Evolutionary conservation across 2,888 invertebrate genomes (phyloP).

Genomic region (Leucophenga maculata): DNA sequence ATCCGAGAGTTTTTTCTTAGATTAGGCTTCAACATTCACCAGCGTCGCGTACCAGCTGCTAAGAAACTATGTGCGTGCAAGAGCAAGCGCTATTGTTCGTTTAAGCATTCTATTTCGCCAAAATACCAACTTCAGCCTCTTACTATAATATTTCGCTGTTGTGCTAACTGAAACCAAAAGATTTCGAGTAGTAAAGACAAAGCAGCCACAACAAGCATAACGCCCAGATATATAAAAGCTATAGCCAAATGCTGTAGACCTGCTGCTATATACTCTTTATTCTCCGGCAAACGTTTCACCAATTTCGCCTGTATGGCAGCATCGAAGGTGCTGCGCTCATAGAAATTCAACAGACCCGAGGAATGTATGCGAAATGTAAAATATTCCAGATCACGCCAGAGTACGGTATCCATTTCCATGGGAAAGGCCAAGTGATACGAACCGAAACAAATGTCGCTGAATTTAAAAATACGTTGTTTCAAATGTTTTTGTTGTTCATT

Average conservation of each 20-base stretch:
- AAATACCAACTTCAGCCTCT: too few relatives aligned
- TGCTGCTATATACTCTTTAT: conserved; percentile 53
- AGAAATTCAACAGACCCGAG: conserved; percentile 57
- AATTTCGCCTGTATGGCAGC: conserved; percentile 54
- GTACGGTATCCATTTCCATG: conserved; percentile 60
- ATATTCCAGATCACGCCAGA: conserved; percentile 62
- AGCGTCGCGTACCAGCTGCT: too few relatives aligned
- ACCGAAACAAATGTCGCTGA: conserved; percentile 65
- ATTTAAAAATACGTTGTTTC: conserved; percentile 54
- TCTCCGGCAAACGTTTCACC: conserved; percentile 48
- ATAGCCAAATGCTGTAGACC: conserved; percentile 57
- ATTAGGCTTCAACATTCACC: too few relatives aligned
- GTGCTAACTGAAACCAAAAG: neutral
- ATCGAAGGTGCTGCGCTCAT: conserved; percentile 52
- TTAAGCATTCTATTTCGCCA: too few relatives aligned
- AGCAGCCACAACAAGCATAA: conserved; percentile 39
- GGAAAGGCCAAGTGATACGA: conserved; percentile 60
- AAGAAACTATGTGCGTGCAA: too few relatives aligned
- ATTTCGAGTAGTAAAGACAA: conserved; percentile 43
- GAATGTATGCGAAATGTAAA: conserved; percentile 59
- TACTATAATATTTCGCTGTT: too few relatives aligned
- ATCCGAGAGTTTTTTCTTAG: too few relatives aligned
- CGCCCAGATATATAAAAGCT: conserved; percentile 51
- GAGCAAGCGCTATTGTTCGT: too few relatives aligned
- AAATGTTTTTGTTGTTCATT: conserved; percentile 53